These are phyloP conservation scores for Trichacis sp. DNA, from an alignment of 2,888 invertebrate genomes.

Conservation along the genomic window DNA sequence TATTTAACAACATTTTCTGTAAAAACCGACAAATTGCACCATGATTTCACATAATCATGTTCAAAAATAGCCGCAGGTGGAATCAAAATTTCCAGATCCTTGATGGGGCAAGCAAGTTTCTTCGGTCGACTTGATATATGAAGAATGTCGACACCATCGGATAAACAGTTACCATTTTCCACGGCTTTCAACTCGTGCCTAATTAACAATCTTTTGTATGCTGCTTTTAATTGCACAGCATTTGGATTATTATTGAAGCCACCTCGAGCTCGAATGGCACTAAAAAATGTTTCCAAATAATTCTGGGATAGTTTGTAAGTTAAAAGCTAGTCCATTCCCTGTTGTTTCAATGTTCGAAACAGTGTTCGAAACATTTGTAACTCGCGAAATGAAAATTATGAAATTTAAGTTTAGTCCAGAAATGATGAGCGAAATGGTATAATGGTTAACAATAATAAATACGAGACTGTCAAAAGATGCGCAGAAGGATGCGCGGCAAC, in stretches of 20 bases:
- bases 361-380: too few relatives aligned
- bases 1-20: not conserved
- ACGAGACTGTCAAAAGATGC: too few relatives aligned
- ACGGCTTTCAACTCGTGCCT: constrained; percentile 5
- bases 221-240: constrained; percentile 11
- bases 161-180: constrained; percentile 10
- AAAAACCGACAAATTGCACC: not conserved
- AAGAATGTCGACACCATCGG: constrained; percentile 12
- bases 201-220: constrained; percentile 11
- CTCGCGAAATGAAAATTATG: too few relatives aligned
- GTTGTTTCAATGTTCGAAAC: not conserved
- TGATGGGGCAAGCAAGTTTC: too few relatives aligned
- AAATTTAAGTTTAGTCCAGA: too few relatives aligned
- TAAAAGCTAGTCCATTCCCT: not conserved
- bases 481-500: too few relatives aligned
- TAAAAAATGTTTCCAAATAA: constrained; percentile 16
- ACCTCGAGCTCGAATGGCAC: constrained; percentile 9
- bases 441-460: too few relatives aligned
- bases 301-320: constrained; percentile 18
- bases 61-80: constrained; percentile 3
- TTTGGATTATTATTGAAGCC: constrained; percentile 16
- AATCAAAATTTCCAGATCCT: constrained; percentile 2
- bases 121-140: constrained; percentile 4
- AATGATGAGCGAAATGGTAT: too few relatives aligned
- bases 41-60: constrained; percentile 15